These are phyloP conservation scores for Chloroclystis v-ata DNA, from an alignment of 2,888 invertebrate species.

Conservation along the genomic window DNA sequence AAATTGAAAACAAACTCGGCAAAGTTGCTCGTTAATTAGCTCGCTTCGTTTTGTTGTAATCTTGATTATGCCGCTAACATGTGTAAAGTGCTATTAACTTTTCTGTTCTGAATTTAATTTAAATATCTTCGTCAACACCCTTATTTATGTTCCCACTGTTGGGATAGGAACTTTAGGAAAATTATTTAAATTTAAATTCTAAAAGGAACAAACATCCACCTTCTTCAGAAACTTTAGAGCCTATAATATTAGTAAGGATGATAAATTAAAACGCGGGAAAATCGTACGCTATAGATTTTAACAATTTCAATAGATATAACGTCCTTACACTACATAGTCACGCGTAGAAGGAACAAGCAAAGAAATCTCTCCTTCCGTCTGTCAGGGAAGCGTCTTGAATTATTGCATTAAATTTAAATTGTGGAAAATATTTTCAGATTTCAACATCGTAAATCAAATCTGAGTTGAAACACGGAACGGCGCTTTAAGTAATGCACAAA, in stretches of 20 bases:
- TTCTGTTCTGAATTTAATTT: no score
- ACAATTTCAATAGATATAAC: no score
- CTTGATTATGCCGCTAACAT: not conserved
- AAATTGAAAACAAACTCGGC: conserved; percentile 3
- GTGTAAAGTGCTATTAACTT: not conserved
- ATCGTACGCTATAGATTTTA: no score
- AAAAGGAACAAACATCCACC: no score
- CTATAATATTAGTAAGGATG: no score
- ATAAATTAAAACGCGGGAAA: no score
- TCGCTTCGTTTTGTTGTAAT: not conserved
- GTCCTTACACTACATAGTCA: not conserved
- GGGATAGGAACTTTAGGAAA: no score
- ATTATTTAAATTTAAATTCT: no score
- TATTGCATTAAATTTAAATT: conserved; percentile 33
- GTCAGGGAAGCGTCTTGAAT: conserved; percentile 29
- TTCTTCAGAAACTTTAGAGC: no score
- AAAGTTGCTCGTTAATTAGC: conserved; percentile 1
- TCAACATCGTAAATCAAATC: conserved; percentile 22
- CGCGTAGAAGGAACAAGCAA: conserved; percentile 1
- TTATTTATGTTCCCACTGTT: no score
- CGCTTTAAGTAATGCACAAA: conserved; percentile 11
- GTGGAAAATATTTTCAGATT: conserved; percentile 29
- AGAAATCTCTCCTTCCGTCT: conserved; percentile 8
- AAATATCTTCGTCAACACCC: no score
- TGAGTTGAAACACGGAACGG: not conserved